Base-by-base conservation (phyloP, 2,113 vertebrate species). In the Acinonyx jubatus region DNA sequence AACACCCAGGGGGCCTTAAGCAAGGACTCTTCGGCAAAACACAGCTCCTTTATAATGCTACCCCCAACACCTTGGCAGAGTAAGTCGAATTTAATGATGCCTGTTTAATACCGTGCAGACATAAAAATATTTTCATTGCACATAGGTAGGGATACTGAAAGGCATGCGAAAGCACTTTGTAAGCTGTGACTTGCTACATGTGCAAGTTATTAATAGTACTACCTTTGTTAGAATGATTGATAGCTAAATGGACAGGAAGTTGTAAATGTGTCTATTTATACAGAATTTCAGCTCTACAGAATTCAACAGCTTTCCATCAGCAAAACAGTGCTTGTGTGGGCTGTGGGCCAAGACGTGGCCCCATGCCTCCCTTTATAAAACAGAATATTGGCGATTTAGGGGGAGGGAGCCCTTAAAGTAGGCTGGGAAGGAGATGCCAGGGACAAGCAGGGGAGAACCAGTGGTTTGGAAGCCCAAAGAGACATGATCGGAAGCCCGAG, bases 231-330 rank as follows among this genome's bases (percentile, higher is more conserved):
- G 50, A 76, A 73, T 95, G 96, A 97, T 16, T 48, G 94, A 92
- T 65, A 48, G 95, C 81, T 92, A 95, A 98, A 97, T 85, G 90
- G 95, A 96, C 94, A 92, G 97, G 96, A 98, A 96, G 95, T 95
- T 96, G 90, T 96, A 96, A 96, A 97, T 95, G 91, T 76, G 96
- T 92, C 97, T 91, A 61, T 97, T 96, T 96, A 92, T 45, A 89
- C 13, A 76, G 92, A 86, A 92, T 80, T 76, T 95, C 86, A 96
- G 94, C 94, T 90, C 68, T 38, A 63, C 52, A 79, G 94, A 93
- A 91, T 96, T 93, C 96, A 96, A 52, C 88, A 96, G 92, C 95
- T 96, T 84, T 93, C 95, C 92, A 93, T 96, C 92, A 91, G 89
- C 94, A 80, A 48, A 86, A 50, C 36, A 3, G 80, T 11, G 83